phyloP scores from a whole-genome alignment of 2,888 invertebrate species.

The Dromius quadrimaculatus region DNA sequence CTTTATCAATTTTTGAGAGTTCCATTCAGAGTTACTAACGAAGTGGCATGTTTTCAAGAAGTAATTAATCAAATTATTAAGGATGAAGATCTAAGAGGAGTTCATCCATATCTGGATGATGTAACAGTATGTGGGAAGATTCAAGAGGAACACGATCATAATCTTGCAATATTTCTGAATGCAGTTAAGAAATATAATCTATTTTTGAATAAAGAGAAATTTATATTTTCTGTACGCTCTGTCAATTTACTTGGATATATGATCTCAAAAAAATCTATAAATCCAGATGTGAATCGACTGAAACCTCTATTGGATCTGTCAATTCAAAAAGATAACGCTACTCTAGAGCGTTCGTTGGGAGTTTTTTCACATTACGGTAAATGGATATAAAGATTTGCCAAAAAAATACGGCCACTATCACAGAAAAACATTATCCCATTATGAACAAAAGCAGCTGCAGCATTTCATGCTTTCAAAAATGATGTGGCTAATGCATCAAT shows the following conservation, averaged over 20 bases:
- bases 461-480: too few relatives aligned
- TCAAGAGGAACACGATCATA: background rate
- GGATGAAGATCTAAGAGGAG: background rate
- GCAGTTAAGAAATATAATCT: background rate
- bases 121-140: background rate
- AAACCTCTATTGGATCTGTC: background rate
- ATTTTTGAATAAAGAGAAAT: background rate
- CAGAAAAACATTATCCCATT: too few relatives aligned
- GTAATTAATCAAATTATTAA: background rate
- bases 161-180: background rate
- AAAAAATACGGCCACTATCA: too few relatives aligned
- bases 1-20: background rate
- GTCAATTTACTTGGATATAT: background rate
- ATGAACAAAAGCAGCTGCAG: too few relatives aligned
- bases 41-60: background rate
- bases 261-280: background rate
- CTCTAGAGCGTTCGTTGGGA: background rate
- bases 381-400: constrained; percentile 1
- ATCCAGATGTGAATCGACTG: background rate
- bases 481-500: too few relatives aligned
- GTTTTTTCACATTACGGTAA: background rate
- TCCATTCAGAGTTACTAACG: background rate
- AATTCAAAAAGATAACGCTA: background rate
- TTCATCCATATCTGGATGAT: background rate
- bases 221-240: background rate